Base-by-base conservation (phyloP, 2,888 invertebrate species). In the Brenthis daphne region DNA sequence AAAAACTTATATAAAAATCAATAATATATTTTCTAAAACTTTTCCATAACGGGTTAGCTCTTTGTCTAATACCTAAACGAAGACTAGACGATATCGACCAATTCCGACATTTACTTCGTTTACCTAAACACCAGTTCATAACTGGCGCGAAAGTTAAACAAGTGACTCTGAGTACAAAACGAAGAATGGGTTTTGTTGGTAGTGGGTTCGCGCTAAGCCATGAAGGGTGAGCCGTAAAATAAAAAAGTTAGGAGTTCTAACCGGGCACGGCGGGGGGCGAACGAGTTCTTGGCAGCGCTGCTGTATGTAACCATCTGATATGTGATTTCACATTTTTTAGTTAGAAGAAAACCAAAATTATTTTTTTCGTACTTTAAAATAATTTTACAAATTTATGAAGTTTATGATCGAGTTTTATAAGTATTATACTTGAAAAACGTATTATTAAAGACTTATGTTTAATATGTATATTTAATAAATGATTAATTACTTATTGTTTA, bases 231-330 rank as follows among this genome's bases (percentile, higher is more conserved):
- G 82, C 85, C 82, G 85, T 82, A 85, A 89, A 92, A 90, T 86
- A 90, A 91, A 91, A 43, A 90, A 89, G 88, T 89, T 88, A 86
- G 88, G 88, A 88, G 82, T 88, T 90, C 90, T 90, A 90, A 91
- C 91, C 90, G 90, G 89, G 85, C 90, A 85, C 83, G 85, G 81
- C 85, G 84, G 86, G 87, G 88, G 86, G 83, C 85, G 84, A 88
- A 83, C 91, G 88, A 87, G 91, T 91, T 92, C 87, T 82, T 81
- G 85, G 82, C 64, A 75, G 89, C 85, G 70, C 54, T 71, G 76
- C 65, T 82, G 89, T 89, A 88, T 75, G 85, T 79, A 81, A 72
- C 81, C 77, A 85, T 37, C 65, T 20, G 61, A 16, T 33, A 54
- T 4, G 24, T 67, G 33, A 50, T n/a, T 47, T 3, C 37, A 43